Conservation (phyloP, 2,888 invertebrate species). For the Daptonema setosum region DNA sequence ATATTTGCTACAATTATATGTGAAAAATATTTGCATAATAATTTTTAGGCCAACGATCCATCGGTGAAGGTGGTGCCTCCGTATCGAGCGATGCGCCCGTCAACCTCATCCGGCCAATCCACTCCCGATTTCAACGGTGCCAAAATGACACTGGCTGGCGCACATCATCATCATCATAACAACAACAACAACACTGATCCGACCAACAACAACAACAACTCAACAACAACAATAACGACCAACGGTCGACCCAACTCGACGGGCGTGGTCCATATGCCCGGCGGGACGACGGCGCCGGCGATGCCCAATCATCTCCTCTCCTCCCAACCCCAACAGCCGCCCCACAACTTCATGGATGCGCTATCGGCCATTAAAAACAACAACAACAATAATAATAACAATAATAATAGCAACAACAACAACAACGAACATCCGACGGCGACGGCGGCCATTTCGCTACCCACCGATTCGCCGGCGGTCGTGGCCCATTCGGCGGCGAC, state of each 20-base stretch:
- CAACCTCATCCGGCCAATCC: neutral
- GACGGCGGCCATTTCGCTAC: neutral
- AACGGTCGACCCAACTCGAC: neutral
- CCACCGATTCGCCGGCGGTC: neutral
- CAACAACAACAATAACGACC: neutral
- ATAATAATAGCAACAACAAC: too few relatives aligned
- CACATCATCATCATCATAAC: too few relatives aligned
- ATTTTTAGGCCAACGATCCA: conserved; percentile 3
- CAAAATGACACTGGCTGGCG: too few relatives aligned
- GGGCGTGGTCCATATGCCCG: neutral
- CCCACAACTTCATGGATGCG: too few relatives aligned
- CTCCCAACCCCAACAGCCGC: too few relatives aligned
- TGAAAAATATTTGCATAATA: too few relatives aligned
- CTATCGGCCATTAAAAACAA: too few relatives aligned
- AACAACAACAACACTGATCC: too few relatives aligned
- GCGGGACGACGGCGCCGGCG: neutral
- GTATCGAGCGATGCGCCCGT: neutral
- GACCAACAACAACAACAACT: neutral
- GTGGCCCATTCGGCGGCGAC: neutral
- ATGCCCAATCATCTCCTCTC: neutral
- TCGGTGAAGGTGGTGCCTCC: conserved; percentile 2
- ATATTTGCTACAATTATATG: too few relatives aligned
- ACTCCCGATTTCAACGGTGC: neutral
- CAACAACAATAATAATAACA: too few relatives aligned
- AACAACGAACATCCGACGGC: too few relatives aligned